These are phyloP conservation scores for Eptesicus fuscus DNA, from an alignment of 2,113 vertebrate species.

Conservation along the genomic window DNA sequence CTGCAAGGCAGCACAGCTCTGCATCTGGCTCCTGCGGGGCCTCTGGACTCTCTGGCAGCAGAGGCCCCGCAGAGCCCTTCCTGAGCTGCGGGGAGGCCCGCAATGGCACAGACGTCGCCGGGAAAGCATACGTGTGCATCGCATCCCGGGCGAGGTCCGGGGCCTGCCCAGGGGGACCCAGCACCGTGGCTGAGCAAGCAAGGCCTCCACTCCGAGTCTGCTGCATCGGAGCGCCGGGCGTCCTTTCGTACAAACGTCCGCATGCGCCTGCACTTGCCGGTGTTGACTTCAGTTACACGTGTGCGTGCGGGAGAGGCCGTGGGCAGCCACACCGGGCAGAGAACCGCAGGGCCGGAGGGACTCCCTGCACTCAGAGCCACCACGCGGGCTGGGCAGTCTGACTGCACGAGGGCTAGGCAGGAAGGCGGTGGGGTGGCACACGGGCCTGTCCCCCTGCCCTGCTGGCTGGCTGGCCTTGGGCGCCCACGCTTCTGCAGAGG, in stretches of 20 bases:
- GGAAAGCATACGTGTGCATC: neutral
- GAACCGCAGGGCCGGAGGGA: neutral
- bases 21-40: too few species aligned
- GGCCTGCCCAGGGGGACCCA: fast-evolving
- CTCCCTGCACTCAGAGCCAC: neutral
- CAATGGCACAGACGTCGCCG: fast-evolving
- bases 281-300: fast-evolving
- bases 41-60: fast-evolving
- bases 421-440: neutral
- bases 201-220: neutral
- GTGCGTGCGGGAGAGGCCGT: fast-evolving
- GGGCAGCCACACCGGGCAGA: neutral
- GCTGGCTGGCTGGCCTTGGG: too few species aligned
- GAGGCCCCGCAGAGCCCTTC: fast-evolving
- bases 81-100: neutral
- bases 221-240: too few species aligned
- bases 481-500: neutral
- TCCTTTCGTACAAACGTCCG: fast-evolving
- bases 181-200: too few species aligned
- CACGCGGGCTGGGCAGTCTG: fast-evolving
- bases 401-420: fast-evolving
- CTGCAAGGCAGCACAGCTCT: constrained; percentile 70
- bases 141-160: fast-evolving
- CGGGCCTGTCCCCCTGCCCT: fast-evolving
- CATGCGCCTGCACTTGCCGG: fast-evolving